Evolutionary conservation across 2,888 invertebrate species (phyloP), one percentile per base, ranked within the genome.

Genomic region (Entomobrya proxima): DNA sequence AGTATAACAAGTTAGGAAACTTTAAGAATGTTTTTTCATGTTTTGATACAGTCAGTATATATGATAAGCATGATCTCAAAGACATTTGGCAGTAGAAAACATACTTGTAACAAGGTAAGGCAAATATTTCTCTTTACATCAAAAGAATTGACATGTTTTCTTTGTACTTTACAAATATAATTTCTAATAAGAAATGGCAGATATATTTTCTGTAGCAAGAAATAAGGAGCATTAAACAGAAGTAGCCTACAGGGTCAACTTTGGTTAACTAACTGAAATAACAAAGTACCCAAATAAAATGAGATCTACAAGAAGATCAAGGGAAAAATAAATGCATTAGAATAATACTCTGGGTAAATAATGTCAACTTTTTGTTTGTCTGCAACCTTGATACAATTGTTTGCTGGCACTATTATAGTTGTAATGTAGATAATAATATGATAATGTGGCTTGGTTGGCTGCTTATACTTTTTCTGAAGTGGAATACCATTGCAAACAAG

Each of bases 191-290:
- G n/a, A n/a, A n/a, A n/a, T n/a, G n/a, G n/a, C n/a, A n/a, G n/a
- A n/a, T n/a, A n/a, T n/a, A n/a, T n/a, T 55, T 21, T 35, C n/a
- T 61, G n/a, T 32, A 47, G 15, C 30, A 32, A 32, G 72, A n/a
- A 72, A 27, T 44, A 35, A 35, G 24, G n/a, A 21, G 7, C 24
- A 27, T n/a, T n/a, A 58, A 35, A 24, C 40, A 35, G n/a, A 15
- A 64, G 69, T 74, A 44, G 58, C 81, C 78, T 27, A 21, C 55
- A 58, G 72, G 80, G 81, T 24, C 40, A 44, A 81, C 55, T 74
- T 27, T 69, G 64, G 61, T 52, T 85, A 85, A 85, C 85, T 85
- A 85, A 85, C 85, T 85, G 78, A 72, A 85, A 69, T 85, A 85
- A 85, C 78, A 52, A 84, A n/a, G 30, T 24, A 55, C 32, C 18